Evolutionary conservation across 2,888 invertebrate species (phyloP), one percentile per base, ranked within the genome.

Genomic region (Caenorhabditis parvicauda): DNA sequence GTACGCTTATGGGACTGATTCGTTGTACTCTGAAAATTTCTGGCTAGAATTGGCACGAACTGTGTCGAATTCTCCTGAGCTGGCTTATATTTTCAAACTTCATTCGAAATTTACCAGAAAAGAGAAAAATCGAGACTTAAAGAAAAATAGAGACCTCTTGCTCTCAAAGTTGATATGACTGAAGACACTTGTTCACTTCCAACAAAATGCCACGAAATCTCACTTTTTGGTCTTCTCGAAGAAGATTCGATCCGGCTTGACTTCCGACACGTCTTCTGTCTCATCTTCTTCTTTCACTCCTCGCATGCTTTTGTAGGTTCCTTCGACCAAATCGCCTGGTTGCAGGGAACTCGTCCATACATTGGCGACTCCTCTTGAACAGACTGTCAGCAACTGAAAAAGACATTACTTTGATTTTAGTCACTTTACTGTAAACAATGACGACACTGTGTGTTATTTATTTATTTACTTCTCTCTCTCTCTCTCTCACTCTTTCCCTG

Each of bases 321-420:
- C 62, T 46, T 56, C 55, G 2, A 61, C 51, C 42, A 80, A 45
- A 14, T 80, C 76, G 12, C 64, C 70, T 4, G 65, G 60, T 9
- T 28, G 47, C 24, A 76, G 41, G 25, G 67, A 67, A 21, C 68
- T 64, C 6, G 57, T 66, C 76, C 78, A 80, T 3, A 61, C 52
- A 32, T 71, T 70, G 2, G 69, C 62, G 5, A 54, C 47, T 6
- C 80, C 80, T 9, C 71, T 52, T 47, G 67, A 55, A 48, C 75
- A 76, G 3, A 81, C 64, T 19, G 74, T 61, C 2, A 78, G 50
- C 49, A 81, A 35, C 78, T 80, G 56, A 50, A 77, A 58, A 44
- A 25, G 38, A 9, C 46, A 32, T 7, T 12, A n/a, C n/a, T n/a
- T n/a, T n/a, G n/a, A n/a, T 4, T 45, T 24, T 4, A 21, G 6